Evolutionary conservation across 2,888 invertebrate species (phyloP).

Genomic region (Pandemis cinnamomeana): DNA sequence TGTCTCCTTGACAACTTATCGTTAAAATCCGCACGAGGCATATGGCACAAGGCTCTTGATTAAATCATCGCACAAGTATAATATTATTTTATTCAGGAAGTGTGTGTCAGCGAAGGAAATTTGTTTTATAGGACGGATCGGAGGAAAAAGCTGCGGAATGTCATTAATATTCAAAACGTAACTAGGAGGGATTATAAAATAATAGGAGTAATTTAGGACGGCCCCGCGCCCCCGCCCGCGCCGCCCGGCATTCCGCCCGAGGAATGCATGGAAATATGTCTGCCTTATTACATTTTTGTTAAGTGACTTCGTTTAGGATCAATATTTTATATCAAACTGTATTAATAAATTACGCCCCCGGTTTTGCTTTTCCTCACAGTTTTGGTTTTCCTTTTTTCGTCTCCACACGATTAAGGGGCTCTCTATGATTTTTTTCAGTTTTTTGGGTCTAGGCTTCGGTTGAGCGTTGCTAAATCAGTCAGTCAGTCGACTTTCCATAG

Average conservation of each 20-base stretch:
- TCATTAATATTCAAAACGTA: slow-evolving; percentile 84
- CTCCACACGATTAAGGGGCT: too few species aligned
- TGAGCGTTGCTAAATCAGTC: too few species aligned
- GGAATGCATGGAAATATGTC: slow-evolving; percentile 82
- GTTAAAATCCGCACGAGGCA: not conserved
- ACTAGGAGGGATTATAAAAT: slow-evolving; percentile 84
- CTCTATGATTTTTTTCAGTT: too few species aligned
- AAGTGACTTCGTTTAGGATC: slow-evolving; percentile 51
- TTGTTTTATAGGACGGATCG: slow-evolving; percentile 70
- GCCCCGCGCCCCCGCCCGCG: slow-evolving; percentile 55
- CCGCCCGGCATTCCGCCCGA: slow-evolving; percentile 74
- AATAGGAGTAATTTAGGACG: slow-evolving; percentile 83
- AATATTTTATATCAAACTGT: slow-evolving; percentile 29
- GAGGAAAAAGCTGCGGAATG: slow-evolving; percentile 77
- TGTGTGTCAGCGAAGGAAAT: slow-evolving; percentile 69
- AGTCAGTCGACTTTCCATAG: too few species aligned
- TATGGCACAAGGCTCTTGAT: slow-evolving; percentile 34
- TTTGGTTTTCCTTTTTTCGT: too few species aligned
- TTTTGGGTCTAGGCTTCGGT: too few species aligned
- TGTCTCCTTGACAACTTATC: not conserved
- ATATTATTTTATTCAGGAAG: slow-evolving; percentile 55
- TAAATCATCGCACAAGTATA: slow-evolving; percentile 50
- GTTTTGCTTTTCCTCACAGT: too few species aligned
- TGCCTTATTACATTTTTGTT: slow-evolving; percentile 80
- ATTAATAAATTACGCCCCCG: slow-evolving; percentile 22